Conservation (phyloP, 2,797 vertebrate genomes). For the Propithecus perrieri region DNA sequence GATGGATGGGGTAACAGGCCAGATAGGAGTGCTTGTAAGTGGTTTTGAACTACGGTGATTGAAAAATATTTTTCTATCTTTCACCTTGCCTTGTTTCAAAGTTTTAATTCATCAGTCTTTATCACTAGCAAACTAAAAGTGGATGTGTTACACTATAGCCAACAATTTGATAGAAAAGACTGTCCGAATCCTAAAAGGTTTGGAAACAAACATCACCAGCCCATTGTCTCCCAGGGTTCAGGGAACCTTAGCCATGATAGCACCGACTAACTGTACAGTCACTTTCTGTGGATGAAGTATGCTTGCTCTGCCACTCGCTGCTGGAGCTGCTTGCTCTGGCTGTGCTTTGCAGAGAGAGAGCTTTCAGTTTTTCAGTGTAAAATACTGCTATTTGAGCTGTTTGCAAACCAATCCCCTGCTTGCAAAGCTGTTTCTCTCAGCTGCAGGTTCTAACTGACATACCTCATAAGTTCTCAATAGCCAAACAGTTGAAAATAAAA, state of each 20-base stretch:
- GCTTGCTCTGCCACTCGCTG: not conserved
- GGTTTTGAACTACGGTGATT: constrained; percentile 70
- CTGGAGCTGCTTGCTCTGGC: not conserved
- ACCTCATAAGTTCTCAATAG: not conserved
- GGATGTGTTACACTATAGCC: not conserved
- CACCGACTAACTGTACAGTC: not conserved
- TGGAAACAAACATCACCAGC: constrained; percentile 32
- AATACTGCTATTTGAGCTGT: not conserved
- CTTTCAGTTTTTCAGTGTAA: not conserved
- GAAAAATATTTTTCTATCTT: constrained; percentile 61
- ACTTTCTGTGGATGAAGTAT: not conserved
- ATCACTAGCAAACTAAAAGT: constrained; percentile 58
- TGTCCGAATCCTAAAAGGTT: constrained; percentile 11
- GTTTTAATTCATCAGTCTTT: constrained; percentile 61
- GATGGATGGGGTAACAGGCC: not conserved
- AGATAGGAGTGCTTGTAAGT: constrained; percentile 19
- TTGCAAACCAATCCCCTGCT: not conserved
- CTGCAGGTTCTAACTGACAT: not conserved
- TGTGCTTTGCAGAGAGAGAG: not conserved
- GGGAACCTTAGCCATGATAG: not conserved
- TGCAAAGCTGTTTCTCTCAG: constrained; percentile 5
- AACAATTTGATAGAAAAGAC: constrained; percentile 16
- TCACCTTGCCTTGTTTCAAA: constrained; percentile 59
- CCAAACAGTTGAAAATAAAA: not conserved
- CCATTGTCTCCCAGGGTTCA: not conserved